phyloP scores from a whole-genome alignment of 2,113 vertebrate species.

The Proterorhinus semilunaris region DNA sequence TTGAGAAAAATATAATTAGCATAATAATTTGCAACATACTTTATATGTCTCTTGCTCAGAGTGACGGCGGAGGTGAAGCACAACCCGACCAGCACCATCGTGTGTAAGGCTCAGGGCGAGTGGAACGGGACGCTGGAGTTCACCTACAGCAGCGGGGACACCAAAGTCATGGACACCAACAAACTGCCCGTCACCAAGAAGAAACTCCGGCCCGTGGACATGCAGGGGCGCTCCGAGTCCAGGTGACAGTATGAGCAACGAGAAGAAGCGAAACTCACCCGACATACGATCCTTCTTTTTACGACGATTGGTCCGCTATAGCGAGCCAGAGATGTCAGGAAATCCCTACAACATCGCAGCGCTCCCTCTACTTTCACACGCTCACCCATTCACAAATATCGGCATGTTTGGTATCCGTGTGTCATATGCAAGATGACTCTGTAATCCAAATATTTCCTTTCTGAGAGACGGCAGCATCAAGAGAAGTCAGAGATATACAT shows the following conservation, averaged over 20 bases:
- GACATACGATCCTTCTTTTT: too few species aligned
- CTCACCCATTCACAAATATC: too few species aligned
- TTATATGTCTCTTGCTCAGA: conserved; percentile 62
- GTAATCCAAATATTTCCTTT: too few species aligned
- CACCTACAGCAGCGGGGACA: conserved; percentile 90
- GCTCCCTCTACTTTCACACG: too few species aligned
- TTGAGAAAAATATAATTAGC: background rate
- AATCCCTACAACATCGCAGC: too few species aligned
- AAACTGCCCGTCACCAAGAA: conserved; percentile 85
- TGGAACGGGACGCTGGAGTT: conserved; percentile 95
- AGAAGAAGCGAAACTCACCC: too few species aligned
- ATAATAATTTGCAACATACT: background rate
- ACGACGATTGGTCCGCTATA: too few species aligned
- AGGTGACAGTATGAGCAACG: conserved; percentile 69
- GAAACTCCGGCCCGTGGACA: conserved; percentile 83
- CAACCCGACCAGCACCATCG: conserved; percentile 86
- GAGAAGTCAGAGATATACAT: too few species aligned
- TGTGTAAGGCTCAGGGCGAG: conserved; percentile 93
- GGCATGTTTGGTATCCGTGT: too few species aligned
- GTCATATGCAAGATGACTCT: too few species aligned
- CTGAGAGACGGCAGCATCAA: too few species aligned
- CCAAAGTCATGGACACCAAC: conserved; percentile 89
- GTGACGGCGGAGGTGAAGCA: conserved; percentile 94
- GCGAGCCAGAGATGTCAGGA: too few species aligned
- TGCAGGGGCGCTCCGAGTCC: conserved; percentile 86